These are phyloP conservation scores for Invenusta paracnida DNA, from an alignment of 2,888 invertebrate genomes.

Conservation along the genomic window DNA sequence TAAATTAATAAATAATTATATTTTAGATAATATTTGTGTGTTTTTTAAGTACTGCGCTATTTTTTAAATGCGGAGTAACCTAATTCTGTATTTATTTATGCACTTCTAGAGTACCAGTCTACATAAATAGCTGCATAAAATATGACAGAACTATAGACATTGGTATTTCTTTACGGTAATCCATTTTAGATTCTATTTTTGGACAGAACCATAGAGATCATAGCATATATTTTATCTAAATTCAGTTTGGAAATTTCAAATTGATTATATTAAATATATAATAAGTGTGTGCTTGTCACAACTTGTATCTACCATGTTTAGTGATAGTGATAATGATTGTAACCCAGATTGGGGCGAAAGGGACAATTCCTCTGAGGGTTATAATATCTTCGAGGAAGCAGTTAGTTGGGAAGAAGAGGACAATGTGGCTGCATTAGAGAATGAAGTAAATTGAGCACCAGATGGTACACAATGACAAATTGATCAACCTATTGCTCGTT, in stretches of 20 bases:
- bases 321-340: background rate
- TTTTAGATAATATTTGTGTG: too few relatives aligned
- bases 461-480: background rate
- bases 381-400: background rate
- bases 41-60: too few relatives aligned
- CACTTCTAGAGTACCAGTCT: too few relatives aligned
- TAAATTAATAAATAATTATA: too few relatives aligned
- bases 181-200: background rate
- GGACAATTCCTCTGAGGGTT: background rate
- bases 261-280: background rate
- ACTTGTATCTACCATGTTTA: background rate
- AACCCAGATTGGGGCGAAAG: background rate
- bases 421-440: background rate
- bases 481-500: background rate
- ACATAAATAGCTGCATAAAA: too few relatives aligned
- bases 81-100: too few relatives aligned
- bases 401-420: background rate
- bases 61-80: too few relatives aligned
- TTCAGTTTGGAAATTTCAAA: background rate
- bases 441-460: background rate
- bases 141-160: too few relatives aligned
- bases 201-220: too few relatives aligned
- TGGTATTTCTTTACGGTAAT: background rate
- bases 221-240: background rate
- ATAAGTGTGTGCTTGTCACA: background rate